Conservation (phyloP, 2,888 invertebrate species). For the Therioaphis trifolii region DNA sequence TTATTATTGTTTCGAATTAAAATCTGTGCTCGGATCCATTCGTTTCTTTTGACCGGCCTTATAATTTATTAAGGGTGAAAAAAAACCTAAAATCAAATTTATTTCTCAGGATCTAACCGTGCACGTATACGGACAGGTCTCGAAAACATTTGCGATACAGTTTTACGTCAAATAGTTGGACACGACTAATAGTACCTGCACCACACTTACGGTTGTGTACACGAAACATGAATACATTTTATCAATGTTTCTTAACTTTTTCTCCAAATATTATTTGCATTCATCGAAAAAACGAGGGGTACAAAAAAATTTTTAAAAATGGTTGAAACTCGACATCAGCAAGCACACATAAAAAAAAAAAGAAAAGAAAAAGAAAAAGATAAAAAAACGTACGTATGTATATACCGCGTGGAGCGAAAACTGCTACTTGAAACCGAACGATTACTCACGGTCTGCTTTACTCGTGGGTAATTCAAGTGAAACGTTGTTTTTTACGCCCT, state of each 20-base stretch:
- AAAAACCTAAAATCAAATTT: too few species aligned
- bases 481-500: conserved; percentile 49
- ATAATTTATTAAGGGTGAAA: too few species aligned
- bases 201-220: too few species aligned
- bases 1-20: too few species aligned
- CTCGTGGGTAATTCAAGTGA: conserved; percentile 37
- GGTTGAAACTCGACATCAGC: background rate
- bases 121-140: too few species aligned
- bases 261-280: conserved; percentile 11
- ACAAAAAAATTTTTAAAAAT: too few species aligned
- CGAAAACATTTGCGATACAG: too few species aligned
- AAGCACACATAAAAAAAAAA: background rate
- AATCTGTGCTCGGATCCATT: too few species aligned
- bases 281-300: background rate
- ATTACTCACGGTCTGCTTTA: conserved; percentile 52
- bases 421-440: conserved; percentile 29
- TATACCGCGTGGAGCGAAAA: background rate
- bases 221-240: background rate
- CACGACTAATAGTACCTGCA: too few species aligned
- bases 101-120: too few species aligned
- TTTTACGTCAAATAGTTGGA: too few species aligned
- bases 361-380: background rate
- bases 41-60: too few species aligned
- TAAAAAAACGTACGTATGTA: background rate
- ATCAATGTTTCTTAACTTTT: background rate